phyloP scores from a whole-genome alignment of 1,140 invertebrate genomes.

The Dinoponera quadriceps region DNA sequence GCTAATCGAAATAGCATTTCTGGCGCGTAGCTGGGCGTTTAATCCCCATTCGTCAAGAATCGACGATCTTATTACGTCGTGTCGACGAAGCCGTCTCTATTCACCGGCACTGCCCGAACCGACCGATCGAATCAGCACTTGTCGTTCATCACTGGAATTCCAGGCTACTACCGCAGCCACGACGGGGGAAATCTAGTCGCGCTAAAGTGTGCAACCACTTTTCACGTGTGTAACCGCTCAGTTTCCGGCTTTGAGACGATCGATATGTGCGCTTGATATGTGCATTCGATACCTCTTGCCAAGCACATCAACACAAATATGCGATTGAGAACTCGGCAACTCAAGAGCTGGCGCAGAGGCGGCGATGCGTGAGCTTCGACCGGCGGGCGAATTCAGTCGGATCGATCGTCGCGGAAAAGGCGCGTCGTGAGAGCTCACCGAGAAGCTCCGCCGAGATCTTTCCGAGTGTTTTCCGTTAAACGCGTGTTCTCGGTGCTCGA shows the following conservation, averaged over 20 bases:
- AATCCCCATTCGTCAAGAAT: neutral
- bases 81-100: neutral
- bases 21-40: conserved; percentile 5
- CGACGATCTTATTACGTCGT: neutral
- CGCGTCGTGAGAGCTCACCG: neutral
- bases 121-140: neutral
- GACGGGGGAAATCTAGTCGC: conserved; percentile 17
- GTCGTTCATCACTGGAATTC: conserved; percentile 12
- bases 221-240: conserved; percentile 32
- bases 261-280: conserved; percentile 39
- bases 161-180: neutral
- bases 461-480: neutral
- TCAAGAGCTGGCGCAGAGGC: neutral
- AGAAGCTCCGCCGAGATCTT: too few relatives aligned
- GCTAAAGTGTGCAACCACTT: conserved; percentile 4
- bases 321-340: neutral
- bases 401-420: neutral
- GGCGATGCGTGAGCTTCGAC: too few relatives aligned
- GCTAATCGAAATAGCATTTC: neutral
- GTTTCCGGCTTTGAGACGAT: conserved; percentile 44
- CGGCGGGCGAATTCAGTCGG: neutral
- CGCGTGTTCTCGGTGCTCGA: neutral
- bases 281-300: conserved; percentile 33
- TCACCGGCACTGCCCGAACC: neutral
- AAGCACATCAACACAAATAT: conserved; percentile 19